Evolutionary conservation across 2,888 invertebrate genomes (phyloP), one percentile per base, ranked within the genome.

Genomic region (Sisyra terminalis): DNA sequence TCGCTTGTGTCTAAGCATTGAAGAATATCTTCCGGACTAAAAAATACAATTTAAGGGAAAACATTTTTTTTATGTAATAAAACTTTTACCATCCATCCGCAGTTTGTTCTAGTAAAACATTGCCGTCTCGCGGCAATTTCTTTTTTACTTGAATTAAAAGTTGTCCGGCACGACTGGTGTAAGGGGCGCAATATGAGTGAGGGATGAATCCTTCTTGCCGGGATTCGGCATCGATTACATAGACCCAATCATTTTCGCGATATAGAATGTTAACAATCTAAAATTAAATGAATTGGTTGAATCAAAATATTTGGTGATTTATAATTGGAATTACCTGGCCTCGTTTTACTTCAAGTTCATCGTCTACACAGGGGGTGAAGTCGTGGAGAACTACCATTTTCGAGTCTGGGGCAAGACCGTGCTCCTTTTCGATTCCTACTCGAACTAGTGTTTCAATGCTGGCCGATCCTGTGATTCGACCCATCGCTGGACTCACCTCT

Each of bases 181-280:
- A 88, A 0, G 89, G 88, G 0, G 89, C 86, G 57, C 90, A 90
- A 59, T 92, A 93, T 0, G 89, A 88, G 58, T 88, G 86, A 1
- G 94, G 94, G 52, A 94, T 90, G 56, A 93, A 94, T 1, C 94
- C 94, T 61, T 94, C 92, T 56, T 85, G 78, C 41, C 88, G 70
- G 13, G 87, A 84, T 52, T 88, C 88, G 38, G 87, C 81, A 2
- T 87, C 82, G 56, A 93, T 88, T 1, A 94, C 92, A 64, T 94
- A 94, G 7, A 92, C 90, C 94, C 94, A 94, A 63, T 94, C 93
- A 57, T 93, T 92, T 61, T 94, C 94, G 50, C 90, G 73, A 61
- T 94, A 94, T 47, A 94, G 65, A 47, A 93, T 82, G 64, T 90
- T 89, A n/a, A 93, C 92, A 56, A 89, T 78, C 72, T 78, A 57